Base-by-base conservation (phyloP, 1,140 invertebrate genomes). In the Drosophila hydei region DNA sequence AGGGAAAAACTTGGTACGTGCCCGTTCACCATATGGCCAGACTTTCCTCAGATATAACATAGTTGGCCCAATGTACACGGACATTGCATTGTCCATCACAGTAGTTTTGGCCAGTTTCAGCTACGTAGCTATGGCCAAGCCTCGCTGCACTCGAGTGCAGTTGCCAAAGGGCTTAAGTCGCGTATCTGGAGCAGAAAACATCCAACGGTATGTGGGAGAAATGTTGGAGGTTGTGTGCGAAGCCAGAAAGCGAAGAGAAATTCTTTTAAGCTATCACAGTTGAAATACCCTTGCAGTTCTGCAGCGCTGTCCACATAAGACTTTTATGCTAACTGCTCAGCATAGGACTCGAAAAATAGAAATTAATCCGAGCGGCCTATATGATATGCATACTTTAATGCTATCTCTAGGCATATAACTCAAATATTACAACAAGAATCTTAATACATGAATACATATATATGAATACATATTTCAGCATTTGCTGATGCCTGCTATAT, bases 151-250 rank as follows among this genome's bases (percentile, higher is more conserved):
- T 87, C 47, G 81, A 70, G 21, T 87, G 80, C 80, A 80, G 62
- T 77, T 87, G 67, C 72, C 64, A 67, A 85, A 85, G 81, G 80
- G 81, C 43, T 59, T 30, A 72, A 59, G 47, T 50, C 42, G 54
- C 48, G 58, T 79, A 87, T 87, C 65, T 85, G 77, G 80, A 85
- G 80, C 80, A 87, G 81, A 85, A 85, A 85, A 72, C 64, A 70
- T 42, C 58, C 69, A 87, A 50, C 61, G 64, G 51, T 58, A 70
- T 62, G 67, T 51, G 48, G 43, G 33, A 72, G 71, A 63, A 55
- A 81, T 62, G 65, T 68, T n/a, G 21, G 7, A 48, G 45, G 21
- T 50, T 25, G 55, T 63, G 12, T 51, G 27, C 30, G 8, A 36
- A 54, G 21, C 2, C 3, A 11, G 12, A 27, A 27, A 16, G 4